Percentiles rank a stretch among this genome's conserved stretches.
phyloP scores from a whole-genome alignment of 2,113 vertebrate species.

The Mionectes macconnelli region DNA sequence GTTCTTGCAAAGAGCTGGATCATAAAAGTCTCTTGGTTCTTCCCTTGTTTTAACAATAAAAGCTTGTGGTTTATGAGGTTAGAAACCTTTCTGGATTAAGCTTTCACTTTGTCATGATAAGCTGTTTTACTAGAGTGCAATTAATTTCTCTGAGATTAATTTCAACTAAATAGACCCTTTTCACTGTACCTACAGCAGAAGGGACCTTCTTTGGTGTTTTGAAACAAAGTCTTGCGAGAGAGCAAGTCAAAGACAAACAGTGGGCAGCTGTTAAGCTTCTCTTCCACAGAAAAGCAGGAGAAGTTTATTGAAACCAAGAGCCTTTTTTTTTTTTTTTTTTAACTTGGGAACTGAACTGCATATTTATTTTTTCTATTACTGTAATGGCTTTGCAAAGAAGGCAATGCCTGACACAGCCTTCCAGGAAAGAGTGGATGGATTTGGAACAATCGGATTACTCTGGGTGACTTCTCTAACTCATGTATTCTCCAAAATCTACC shows the following conservation, averaged over 20 bases:
- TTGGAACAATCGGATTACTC: not conserved
- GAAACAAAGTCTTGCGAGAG: not conserved
- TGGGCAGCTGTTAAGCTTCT: not conserved
- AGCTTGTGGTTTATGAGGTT: conserved; percentile 22
- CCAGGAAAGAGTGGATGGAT: not conserved
- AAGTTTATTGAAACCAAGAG: not conserved
- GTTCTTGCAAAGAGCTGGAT: not conserved
- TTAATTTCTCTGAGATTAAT: conserved; percentile 22
- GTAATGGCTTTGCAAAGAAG: not conserved
- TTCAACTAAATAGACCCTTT: not conserved
- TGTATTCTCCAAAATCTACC: not conserved
- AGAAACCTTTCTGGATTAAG: not conserved
- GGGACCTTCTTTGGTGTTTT: not conserved
- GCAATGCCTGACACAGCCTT: not conserved
- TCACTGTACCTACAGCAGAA: not conserved
- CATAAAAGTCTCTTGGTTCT: not conserved
- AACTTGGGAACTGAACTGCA: not conserved
- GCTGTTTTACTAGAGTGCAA: not conserved
- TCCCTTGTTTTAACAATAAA: not conserved
- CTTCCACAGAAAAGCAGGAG: not conserved
- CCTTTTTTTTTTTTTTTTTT: not conserved
- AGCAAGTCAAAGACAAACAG: not conserved
- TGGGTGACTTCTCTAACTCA: not conserved
- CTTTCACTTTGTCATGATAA: not conserved
- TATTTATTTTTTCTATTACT: not conserved